Base-by-base conservation (phyloP, 2,797 vertebrate species). In the Notolabrus celidotus region DNA sequence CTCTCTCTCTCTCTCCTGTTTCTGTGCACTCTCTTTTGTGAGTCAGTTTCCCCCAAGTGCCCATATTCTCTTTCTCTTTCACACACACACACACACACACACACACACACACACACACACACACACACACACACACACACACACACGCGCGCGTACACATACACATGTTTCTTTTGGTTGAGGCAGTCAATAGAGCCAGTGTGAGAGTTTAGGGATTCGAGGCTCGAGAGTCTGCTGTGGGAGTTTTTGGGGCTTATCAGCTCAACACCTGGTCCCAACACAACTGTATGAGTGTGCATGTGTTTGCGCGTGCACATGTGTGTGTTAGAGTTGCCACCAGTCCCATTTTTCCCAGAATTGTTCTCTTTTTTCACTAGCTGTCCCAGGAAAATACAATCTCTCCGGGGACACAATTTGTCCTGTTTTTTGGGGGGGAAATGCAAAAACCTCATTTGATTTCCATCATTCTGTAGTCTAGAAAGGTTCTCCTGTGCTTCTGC, bases 231-330 rank as follows among this genome's bases (percentile, higher is more conserved):
- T 74, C 54, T 79, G 36, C 80, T 89, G 82, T 89, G 88, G 89
- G 90, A 91, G 90, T 72, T 70, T 27, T 67, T 59, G 36, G 43
- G 42, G 58, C 82, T 93, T 90, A 92, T 93, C 91, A 80, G 79
- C 56, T 39, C 67, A 85, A 82, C 91, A 92, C 93, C 91, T 92
- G 90, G 89, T 80, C 78, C 67, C 49, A 71, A 50, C 66, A 78
- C 52, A 80, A 47, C 39, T 71, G 49, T 72, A 22, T 60, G 33
- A 68, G 20, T 72, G 38, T 71, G 53, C 67, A 27, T n/a, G 20
- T 65, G 46, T 50, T 38, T 58, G 52, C 53, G 31, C 53, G 66
- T 19, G 42, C 31, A 36, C 58, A 41, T 72, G 39, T 53, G 25
- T 47, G 56, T 75, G 22, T 39, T n/a, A n/a, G n/a, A n/a, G n/a